phyloP scores from a whole-genome alignment of 1,140 invertebrate species.

The Leptoteleia sp. region DNA sequence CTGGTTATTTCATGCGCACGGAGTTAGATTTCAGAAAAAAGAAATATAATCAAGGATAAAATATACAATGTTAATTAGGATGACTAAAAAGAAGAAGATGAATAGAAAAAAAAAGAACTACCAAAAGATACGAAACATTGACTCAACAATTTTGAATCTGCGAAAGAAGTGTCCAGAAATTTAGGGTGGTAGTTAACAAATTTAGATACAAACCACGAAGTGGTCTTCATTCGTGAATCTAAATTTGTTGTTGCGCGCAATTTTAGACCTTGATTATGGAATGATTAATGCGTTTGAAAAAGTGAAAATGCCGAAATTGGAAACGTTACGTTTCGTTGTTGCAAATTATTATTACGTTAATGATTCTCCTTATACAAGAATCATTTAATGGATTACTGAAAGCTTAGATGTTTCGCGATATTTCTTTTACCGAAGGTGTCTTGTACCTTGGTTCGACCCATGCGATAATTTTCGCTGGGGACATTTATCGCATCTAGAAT shows the following conservation, averaged over 20 bases:
- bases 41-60: neutral
- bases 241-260: slow-evolving; percentile 28
- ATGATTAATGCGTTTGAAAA: slow-evolving; percentile 5
- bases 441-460: slow-evolving; percentile 97
- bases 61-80: slow-evolving; percentile 3
- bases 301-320: too few species aligned
- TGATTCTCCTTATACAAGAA: too few species aligned
- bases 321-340: too few species aligned
- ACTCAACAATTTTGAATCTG: too few species aligned
- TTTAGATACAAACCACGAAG: neutral
- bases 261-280: slow-evolving; percentile 16
- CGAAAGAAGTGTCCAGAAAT: slow-evolving; percentile 28
- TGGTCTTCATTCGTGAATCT: neutral
- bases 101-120: too few species aligned
- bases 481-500: slow-evolving; percentile 93
- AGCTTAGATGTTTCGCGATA: slow-evolving; percentile 23
- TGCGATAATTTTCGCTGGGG: slow-evolving; percentile 94
- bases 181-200: slow-evolving; percentile 1
- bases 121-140: too few species aligned
- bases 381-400: slow-evolving; percentile 13
- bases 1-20: slow-evolving; percentile 22
- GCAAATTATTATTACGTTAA: too few species aligned
- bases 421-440: slow-evolving; percentile 72
- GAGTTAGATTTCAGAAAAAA: slow-evolving; percentile 6
- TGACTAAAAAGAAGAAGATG: too few species aligned